Percentiles rank a stretch among this genome's conserved stretches.
These are phyloP conservation scores for Lophius americanus DNA, from an alignment of 2,797 vertebrate species.

Conservation along the genomic window DNA sequence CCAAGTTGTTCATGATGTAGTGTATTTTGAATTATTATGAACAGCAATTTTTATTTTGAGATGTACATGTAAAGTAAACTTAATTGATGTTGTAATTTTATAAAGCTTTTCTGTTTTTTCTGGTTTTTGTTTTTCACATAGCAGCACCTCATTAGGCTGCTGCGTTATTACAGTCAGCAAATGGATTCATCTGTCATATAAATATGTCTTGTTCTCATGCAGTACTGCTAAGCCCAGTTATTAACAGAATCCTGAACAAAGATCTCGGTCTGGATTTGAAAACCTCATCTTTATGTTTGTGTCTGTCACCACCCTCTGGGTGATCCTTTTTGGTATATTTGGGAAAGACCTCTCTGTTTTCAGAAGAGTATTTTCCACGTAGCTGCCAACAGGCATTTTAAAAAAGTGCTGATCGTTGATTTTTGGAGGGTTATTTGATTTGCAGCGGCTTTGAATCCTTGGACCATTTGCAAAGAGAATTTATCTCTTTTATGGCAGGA, in stretches of 20 bases:
- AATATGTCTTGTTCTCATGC: constrained; percentile 48
- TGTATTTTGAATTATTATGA: too few species aligned
- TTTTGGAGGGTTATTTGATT: constrained; percentile 37
- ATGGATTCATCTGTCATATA: constrained; percentile 31
- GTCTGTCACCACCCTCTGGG: constrained; percentile 56
- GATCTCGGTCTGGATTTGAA: constrained; percentile 49
- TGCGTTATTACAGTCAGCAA: constrained; percentile 41
- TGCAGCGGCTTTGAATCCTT: constrained; percentile 19
- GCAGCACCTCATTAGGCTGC: constrained; percentile 55
- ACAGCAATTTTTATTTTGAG: too few species aligned
- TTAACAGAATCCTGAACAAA: constrained; percentile 72
- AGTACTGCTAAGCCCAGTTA: constrained; percentile 58
- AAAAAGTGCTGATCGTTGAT: constrained; percentile 46
- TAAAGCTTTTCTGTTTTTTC: not conserved
- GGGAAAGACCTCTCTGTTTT: constrained; percentile 71
- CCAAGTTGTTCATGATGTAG: too few species aligned
- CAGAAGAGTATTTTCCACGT: constrained; percentile 56
- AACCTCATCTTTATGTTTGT: constrained; percentile 17
- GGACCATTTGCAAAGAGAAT: constrained; percentile 7
- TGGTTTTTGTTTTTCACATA: not conserved
- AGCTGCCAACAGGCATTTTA: constrained; percentile 36
- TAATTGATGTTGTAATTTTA: too few species aligned
- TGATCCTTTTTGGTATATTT: constrained; percentile 53
- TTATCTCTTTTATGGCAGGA: constrained; percentile 18
- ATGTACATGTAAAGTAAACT: too few species aligned